phyloP scores from a whole-genome alignment of 2,113 vertebrate species.

The Pterocles burchelli region DNA sequence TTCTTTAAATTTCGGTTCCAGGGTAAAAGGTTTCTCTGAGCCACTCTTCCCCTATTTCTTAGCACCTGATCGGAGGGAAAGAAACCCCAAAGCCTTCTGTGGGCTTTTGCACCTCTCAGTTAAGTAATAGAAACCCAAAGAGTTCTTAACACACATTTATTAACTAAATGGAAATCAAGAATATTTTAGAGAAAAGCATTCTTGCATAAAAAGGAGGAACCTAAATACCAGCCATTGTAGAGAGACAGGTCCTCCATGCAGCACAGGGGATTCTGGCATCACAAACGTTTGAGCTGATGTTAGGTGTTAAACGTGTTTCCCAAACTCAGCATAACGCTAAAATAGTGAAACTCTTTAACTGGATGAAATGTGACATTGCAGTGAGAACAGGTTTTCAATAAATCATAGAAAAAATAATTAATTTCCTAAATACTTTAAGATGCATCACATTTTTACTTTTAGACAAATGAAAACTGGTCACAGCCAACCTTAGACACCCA shows the following conservation, averaged over 20 bases:
- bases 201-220: not conserved
- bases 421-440: not conserved
- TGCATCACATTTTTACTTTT: not conserved
- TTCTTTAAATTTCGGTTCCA: not conserved
- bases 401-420: not conserved
- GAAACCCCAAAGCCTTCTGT: accelerated
- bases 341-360: not conserved
- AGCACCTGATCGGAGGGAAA: not conserved
- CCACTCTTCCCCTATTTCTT: not conserved
- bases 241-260: not conserved
- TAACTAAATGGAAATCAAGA: not conserved
- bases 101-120: not conserved
- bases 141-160: not conserved
- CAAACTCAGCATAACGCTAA: not conserved
- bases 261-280: not conserved
- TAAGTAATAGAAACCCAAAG: not conserved
- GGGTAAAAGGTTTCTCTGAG: not conserved
- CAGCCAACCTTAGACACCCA: not conserved
- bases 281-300: not conserved
- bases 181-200: not conserved
- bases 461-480: not conserved
- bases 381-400: not conserved
- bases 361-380: not conserved
- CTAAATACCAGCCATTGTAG: not conserved
- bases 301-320: not conserved